These are phyloP conservation scores for Beris chalybata DNA, from an alignment of 2,888 invertebrate genomes.

Conservation along the genomic window DNA sequence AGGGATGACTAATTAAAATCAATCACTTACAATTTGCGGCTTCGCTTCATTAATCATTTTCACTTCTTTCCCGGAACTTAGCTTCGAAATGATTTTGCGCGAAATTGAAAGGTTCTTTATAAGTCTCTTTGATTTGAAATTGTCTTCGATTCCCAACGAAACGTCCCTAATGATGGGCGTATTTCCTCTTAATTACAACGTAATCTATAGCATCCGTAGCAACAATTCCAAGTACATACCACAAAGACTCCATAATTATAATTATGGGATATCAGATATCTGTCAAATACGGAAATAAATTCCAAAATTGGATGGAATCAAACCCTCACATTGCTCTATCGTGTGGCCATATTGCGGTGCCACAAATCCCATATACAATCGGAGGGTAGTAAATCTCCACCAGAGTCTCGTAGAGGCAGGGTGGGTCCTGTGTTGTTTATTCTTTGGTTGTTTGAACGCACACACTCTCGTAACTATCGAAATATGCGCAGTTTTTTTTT, in stretches of 20 bases:
- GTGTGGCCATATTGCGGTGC: constrained; percentile 24
- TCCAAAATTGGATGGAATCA: constrained; percentile 14
- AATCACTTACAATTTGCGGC: too few species aligned
- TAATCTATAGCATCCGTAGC: too few species aligned
- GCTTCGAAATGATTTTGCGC: too few species aligned
- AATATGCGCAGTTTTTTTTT: not conserved
- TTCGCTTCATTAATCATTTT: too few species aligned
- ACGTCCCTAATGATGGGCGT: too few species aligned
- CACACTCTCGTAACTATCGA: not conserved
- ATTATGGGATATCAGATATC: constrained; percentile 22
- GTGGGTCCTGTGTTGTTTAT: not conserved
- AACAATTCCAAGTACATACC: too few species aligned
- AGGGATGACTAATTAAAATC: too few species aligned
- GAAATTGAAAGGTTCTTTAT: too few species aligned
- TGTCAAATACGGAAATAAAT: not conserved
- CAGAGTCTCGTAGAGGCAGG: constrained; percentile 3
- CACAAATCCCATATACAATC: constrained; percentile 25
- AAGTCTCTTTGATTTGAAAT: too few species aligned
- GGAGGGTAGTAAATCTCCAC: constrained; percentile 21
- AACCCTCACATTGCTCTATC: constrained; percentile 7
- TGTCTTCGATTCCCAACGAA: too few species aligned
- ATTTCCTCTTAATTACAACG: too few species aligned
- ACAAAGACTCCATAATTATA: not conserved
- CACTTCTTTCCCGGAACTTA: too few species aligned
- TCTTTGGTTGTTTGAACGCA: constrained; percentile 1